Evolutionary conservation across 2,888 invertebrate genomes (phyloP).

Genomic region (Spatulosminthurus flaviceps): DNA sequence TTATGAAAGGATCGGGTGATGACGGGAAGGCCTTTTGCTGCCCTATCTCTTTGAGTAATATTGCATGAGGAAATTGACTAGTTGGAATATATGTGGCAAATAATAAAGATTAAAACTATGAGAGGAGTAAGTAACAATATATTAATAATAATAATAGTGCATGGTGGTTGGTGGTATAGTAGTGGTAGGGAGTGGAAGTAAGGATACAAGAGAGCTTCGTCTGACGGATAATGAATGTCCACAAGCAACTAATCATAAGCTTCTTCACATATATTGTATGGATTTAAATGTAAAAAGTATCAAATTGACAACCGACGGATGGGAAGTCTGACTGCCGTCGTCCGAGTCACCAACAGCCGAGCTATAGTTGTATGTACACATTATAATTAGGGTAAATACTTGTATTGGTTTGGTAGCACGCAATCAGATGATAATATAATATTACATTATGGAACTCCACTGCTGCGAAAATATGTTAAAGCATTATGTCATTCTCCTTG

Average conservation of each 20-base stretch:
- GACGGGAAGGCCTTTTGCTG: neutral
- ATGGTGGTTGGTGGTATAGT: too few relatives aligned
- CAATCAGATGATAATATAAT: too few relatives aligned
- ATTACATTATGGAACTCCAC: too few relatives aligned
- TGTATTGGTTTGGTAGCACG: too few relatives aligned
- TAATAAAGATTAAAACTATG: slow-evolving; percentile 7
- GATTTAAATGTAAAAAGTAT: neutral
- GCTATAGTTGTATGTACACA: neutral
- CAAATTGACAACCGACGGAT: neutral
- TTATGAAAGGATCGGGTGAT: slow-evolving; percentile 6
- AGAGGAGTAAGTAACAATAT: neutral
- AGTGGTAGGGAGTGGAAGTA: neutral
- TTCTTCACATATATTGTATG: neutral
- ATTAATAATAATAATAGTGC: too few relatives aligned
- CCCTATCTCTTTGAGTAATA: neutral
- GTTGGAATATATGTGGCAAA: neutral
- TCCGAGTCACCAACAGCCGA: neutral
- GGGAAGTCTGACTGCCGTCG: too few relatives aligned
- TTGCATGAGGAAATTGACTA: slow-evolving; percentile 13
- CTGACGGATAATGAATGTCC: neutral
- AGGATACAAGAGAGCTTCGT: neutral
- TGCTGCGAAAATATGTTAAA: too few relatives aligned
- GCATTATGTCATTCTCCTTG: neutral
- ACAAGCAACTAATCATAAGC: slow-evolving; percentile 12
- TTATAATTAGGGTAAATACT: too few relatives aligned